Evolutionary conservation across 2,113 vertebrate species (phyloP), one percentile per base, ranked within the genome.

Genomic region (Daphoenositta chrysoptera): DNA sequence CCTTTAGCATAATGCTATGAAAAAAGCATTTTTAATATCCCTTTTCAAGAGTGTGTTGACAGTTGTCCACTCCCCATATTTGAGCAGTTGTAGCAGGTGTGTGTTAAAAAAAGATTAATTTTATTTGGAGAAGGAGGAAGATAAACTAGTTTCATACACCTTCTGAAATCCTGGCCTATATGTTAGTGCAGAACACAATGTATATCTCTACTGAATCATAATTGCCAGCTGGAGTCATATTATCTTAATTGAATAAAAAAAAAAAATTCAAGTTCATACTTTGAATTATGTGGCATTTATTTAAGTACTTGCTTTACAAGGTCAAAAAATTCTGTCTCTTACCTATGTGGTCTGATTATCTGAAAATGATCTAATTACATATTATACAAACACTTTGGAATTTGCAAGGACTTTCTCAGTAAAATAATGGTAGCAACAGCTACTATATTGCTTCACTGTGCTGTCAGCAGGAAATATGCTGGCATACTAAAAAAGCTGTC

Each of bases 381-480:
- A 33, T 21, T 88, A 42, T 27, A 71, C 16, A 81, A 94, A 95
- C 70, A 77, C 33, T 51, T 31, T 70, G 16, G 54, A 87, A 88
- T 89, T 90, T 72, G 79, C 44, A 48, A 84, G 70, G 69, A 81
- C 24, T 65, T 91, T 91, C 92, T 89, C 45, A 73, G 86, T 95
- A 96, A 83, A 84, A 61, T 73, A 93, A 39, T 56, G 91, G 61
- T 68, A 80, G 45, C 39, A 95, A 57, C 54, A 95, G 28, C 39
- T 66, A 79, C 81, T 97, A 76, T 87, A 86, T 92, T 92, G 84
- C 58, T 89, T 39, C 54, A 71, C 17, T 94, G 26, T 76, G 44
- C 53, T 94, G 53, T 79, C 54, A 94, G 76, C 64, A 89, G 65
- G 37, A 90, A 94, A 91, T 94, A 87, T 28, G 56, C 63, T 94